A percentile compares a stretch with the other conserved stretches of the same genome.
Conservation (phyloP, 2,888 invertebrate species). For the Diloba caeruleocephala region DNA sequence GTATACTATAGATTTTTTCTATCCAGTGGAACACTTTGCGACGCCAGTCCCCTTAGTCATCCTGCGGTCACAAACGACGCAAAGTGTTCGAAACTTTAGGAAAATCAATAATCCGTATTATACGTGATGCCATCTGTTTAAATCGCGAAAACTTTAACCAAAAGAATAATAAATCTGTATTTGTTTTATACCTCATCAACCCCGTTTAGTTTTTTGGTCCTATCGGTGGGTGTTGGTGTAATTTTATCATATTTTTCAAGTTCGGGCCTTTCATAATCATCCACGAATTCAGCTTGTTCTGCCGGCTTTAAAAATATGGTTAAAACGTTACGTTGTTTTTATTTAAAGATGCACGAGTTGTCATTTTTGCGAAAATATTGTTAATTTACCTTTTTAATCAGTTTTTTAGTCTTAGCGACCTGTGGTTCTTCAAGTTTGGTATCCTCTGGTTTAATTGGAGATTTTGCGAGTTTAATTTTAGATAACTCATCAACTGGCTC, state of each 20-base stretch:
- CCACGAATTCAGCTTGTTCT: constrained; percentile 88
- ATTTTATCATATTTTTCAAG: constrained; percentile 92
- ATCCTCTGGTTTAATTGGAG: constrained; percentile 76
- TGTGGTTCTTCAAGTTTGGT: constrained; percentile 78
- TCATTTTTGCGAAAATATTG: background rate
- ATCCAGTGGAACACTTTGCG: no score
- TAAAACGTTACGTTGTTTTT: no score
- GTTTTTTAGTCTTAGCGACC: constrained; percentile 77
- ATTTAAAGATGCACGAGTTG: background rate
- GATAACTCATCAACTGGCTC: constrained; percentile 83
- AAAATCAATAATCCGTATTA: no score
- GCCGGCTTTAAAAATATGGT: constrained; percentile 67
- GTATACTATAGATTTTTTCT: no score
- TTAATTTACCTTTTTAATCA: constrained; percentile 76
- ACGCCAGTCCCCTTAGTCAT: no score
- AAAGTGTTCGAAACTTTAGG: no score
- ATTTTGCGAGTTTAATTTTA: constrained; percentile 79
- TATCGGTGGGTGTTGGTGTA: constrained; percentile 80
- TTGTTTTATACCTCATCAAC: constrained; percentile 79
- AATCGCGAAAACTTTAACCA: no score
- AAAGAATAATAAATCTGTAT: background rate
- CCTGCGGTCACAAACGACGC: no score
- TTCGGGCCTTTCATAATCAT: constrained; percentile 93
- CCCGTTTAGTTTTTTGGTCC: constrained; percentile 82
- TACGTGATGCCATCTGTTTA: no score